These are phyloP conservation scores for Empidonax traillii DNA, from an alignment of 2,113 vertebrate genomes.

Conservation along the genomic window DNA sequence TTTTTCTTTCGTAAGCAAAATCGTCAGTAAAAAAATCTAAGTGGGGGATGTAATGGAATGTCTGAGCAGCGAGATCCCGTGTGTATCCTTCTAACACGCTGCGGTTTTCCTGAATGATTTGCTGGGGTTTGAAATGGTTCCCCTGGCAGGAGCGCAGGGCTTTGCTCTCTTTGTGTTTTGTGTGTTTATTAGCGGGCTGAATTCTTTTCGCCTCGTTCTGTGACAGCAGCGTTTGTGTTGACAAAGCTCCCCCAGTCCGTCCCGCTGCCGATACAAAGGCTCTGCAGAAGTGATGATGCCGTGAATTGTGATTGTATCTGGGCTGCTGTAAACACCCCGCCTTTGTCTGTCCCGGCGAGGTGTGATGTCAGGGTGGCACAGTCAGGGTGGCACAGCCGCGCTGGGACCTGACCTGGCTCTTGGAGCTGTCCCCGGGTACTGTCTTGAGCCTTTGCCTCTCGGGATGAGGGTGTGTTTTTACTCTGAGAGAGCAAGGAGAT, in stretches of 20 bases:
- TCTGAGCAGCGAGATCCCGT: neutral
- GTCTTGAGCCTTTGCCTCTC: neutral
- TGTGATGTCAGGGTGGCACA: neutral
- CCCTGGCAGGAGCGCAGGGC: neutral
- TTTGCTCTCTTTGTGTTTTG: neutral
- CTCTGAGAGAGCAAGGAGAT: neutral
- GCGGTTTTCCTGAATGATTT: neutral
- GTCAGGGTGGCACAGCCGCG: neutral
- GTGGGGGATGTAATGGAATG: neutral
- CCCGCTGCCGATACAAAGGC: neutral
- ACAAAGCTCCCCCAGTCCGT: neutral
- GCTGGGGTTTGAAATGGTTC: neutral
- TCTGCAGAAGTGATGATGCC: conserved; percentile 1
- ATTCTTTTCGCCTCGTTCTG: neutral
- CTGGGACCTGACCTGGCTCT: neutral
- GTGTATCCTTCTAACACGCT: neutral
- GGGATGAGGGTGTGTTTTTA: neutral
- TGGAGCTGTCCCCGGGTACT: neutral
- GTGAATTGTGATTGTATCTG: neutral
- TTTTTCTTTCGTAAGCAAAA: neutral
- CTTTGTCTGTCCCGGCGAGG: conserved; percentile 2
- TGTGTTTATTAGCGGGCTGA: neutral
- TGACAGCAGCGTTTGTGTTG: neutral
- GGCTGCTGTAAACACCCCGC: neutral
- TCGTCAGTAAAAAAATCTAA: neutral